Conservation (phyloP, 2,113 vertebrate species). For the Galbula dea region DNA sequence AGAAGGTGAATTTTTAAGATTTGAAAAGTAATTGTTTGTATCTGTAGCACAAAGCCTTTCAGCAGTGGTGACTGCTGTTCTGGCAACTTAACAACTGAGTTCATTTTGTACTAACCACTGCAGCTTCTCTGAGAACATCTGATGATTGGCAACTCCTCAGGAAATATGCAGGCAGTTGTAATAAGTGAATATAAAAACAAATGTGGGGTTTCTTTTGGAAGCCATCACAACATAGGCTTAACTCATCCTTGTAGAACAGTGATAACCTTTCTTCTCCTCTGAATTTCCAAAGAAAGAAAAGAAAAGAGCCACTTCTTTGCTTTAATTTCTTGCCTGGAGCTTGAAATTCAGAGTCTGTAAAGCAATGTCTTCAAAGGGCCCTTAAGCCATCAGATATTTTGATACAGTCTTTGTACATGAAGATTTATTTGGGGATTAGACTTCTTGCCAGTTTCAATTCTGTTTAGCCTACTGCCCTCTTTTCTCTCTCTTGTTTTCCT, state of each 20-base stretch:
- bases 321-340: background rate
- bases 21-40: background rate
- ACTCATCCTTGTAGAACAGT: background rate
- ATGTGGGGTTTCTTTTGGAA: background rate
- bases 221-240: background rate
- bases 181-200: background rate
- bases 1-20: background rate
- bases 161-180: background rate
- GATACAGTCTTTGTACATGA: background rate
- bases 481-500: background rate
- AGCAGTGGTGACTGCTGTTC: background rate
- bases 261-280: background rate
- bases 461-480: background rate
- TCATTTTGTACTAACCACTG: background rate
- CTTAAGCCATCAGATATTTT: background rate
- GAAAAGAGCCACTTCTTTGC: background rate
- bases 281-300: background rate
- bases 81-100: background rate
- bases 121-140: background rate
- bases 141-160: background rate
- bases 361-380: background rate
- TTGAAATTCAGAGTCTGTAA: slow-evolving; percentile 17
- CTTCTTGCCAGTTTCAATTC: background rate
- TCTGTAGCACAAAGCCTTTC: background rate
- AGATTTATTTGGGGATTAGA: background rate